Evolutionary conservation across 1,140 invertebrate species (phyloP), one percentile per base, ranked within the genome.

Genomic region (Hylaeus volcanicus): DNA sequence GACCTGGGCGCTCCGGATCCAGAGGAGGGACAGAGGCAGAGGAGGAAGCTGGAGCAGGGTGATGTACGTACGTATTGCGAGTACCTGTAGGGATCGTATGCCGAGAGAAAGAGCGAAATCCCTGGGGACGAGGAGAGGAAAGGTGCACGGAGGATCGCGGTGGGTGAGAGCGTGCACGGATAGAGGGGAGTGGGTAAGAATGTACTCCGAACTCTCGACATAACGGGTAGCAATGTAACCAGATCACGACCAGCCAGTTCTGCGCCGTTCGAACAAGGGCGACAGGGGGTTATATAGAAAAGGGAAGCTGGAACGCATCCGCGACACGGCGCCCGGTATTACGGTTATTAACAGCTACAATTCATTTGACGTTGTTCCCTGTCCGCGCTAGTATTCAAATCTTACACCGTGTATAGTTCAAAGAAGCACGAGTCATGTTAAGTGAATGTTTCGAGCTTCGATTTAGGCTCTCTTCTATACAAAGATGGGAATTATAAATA

Each of bases 321-420:
- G 77, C 80, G 82, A 84, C 80, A 81, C 82, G 74, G 73, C 82
- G 69, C 73, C 68, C 76, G 26, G 82, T 86, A 88, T 86, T 86
- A 88, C 88, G 90, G 90, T 91, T 91, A 91, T 91, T 90, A 91
- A 91, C 89, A 91, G 90, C 90, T 89, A 89, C 88, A 89, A 91
- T 89, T 88, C 88, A 90, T 90, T 91, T 89, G 88, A 86, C 83
- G 87, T 88, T 87, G 88, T 91, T 89, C 84, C 68, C 45, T 63
- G 79, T 5, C 45, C 79, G 74, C 85, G 61, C 70, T 81, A 89
- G 87, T 90, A 91, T 91, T 91, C 84, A 91, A 89, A 91, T 90
- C 26, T 26, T 26, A 26, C 26, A 26, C 26, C 26, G 26, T 26
- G 26, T 26, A 26, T 26, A 26, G 26, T 26, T 26, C 26, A 26